Conservation (phyloP, 2,888 invertebrate genomes). For the Acrobasis suavella region DNA sequence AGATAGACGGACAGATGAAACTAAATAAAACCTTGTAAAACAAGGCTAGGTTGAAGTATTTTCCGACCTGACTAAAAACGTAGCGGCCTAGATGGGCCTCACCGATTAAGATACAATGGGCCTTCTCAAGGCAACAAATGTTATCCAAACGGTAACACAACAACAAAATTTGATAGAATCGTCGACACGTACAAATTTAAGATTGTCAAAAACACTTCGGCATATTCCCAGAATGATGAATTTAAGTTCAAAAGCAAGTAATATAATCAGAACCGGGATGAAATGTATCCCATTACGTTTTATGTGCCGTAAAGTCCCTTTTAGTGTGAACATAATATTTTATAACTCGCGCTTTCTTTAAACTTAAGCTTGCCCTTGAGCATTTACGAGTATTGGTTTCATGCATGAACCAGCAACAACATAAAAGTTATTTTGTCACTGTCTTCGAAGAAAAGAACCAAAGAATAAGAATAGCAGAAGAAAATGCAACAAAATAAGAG, state of each 20-base stretch:
- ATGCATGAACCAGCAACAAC: background rate
- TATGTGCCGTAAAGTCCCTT: conserved; percentile 18
- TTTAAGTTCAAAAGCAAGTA: background rate
- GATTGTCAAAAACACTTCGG: background rate
- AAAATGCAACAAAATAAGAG: no score
- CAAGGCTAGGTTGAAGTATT: no score
- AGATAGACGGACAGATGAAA: no score
- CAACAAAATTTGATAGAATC: background rate
- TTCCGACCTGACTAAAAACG: no score
- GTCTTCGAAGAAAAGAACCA: no score
- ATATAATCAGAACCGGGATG: conserved; percentile 7
- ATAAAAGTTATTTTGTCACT: background rate
- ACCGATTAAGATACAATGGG: no score
- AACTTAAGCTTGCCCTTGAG: conserved; percentile 12
- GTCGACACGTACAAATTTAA: background rate
- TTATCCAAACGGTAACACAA: no score
- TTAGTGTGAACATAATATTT: conserved; percentile 11
- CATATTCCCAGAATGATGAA: background rate
- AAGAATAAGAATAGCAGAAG: no score
- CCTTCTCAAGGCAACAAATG: no score
- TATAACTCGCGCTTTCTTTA: background rate
- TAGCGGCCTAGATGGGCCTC: no score
- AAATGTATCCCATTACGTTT: conserved; percentile 5
- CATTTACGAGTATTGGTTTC: conserved; percentile 8
- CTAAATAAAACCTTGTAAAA: no score